Percentiles rank a stretch among this genome's conserved stretches.
These are phyloP conservation scores for Coelinius sp. DNA, from an alignment of 2,888 invertebrate genomes.

Conservation along the genomic window DNA sequence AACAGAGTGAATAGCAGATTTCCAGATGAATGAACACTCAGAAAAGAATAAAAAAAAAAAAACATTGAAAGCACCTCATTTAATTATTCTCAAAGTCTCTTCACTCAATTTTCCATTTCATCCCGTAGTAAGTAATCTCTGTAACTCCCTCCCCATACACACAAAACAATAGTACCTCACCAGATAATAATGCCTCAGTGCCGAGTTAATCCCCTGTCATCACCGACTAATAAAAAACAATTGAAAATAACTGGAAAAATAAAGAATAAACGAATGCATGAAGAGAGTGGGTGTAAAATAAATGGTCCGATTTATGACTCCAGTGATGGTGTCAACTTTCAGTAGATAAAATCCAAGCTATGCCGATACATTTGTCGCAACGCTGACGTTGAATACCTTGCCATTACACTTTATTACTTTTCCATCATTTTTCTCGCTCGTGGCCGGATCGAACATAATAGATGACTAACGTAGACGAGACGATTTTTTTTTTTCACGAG, in stretches of 20 bases:
- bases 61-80: slow-evolving; percentile 41
- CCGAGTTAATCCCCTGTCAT: slow-evolving; percentile 12
- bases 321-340: slow-evolving; percentile 33
- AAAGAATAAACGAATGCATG: slow-evolving; percentile 12
- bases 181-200: slow-evolving; percentile 12
- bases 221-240: slow-evolving; percentile 7
- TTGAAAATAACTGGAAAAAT: slow-evolving; percentile 23
- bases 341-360: slow-evolving; percentile 60
- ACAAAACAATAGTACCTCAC: not conserved
- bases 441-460: not conserved
- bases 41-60: slow-evolving; percentile 18
- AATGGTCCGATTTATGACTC: slow-evolving; percentile 62
- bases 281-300: slow-evolving; percentile 51
- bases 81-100: slow-evolving; percentile 61
- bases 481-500: not conserved
- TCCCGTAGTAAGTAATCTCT: slow-evolving; percentile 44
- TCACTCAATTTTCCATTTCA: slow-evolving; percentile 64
- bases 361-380: slow-evolving; percentile 51
- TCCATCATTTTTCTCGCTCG: not conserved
- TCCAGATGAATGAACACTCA: not conserved
- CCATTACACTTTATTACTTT: slow-evolving; percentile 17
- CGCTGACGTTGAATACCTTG: slow-evolving; percentile 22
- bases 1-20: slow-evolving; percentile 18
- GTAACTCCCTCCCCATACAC: not conserved
- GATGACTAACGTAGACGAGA: not conserved